These are phyloP conservation scores for Oceanodroma leucorhoa DNA, from an alignment of 2,797 vertebrate genomes.

Conservation along the genomic window DNA sequence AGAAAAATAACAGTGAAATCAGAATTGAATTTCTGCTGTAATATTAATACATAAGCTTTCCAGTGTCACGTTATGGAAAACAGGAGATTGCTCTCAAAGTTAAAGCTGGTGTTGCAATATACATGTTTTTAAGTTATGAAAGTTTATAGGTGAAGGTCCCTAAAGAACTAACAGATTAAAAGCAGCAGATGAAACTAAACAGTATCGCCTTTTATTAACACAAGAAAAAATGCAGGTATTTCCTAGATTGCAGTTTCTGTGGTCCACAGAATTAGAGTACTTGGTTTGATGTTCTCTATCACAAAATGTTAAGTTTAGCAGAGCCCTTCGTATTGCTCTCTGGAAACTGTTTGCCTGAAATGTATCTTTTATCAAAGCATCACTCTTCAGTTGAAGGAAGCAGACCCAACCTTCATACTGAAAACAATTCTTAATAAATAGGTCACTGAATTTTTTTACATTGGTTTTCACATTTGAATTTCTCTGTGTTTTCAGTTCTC, in stretches of 20 bases:
- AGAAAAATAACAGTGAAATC: background rate
- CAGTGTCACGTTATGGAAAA: accelerated
- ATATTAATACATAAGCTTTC: background rate
- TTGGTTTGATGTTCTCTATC: background rate
- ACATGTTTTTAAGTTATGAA: background rate
- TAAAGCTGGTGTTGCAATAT: background rate
- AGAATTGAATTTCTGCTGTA: background rate
- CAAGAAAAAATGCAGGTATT: background rate
- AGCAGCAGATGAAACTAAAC: background rate
- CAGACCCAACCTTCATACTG: background rate
- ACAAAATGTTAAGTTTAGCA: background rate
- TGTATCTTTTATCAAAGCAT: background rate
- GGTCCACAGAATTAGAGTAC: background rate
- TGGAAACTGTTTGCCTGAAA: background rate
- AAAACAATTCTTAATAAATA: background rate
- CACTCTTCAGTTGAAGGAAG: background rate
- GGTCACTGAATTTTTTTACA: background rate
- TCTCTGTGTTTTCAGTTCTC: background rate
- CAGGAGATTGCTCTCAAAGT: background rate
- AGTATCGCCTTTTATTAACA: background rate
- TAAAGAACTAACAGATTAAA: background rate
- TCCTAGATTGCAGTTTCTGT: background rate
- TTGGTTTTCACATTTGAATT: background rate
- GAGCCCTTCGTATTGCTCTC: background rate
- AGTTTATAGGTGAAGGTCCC: background rate